These are phyloP conservation scores for Pristionchus mayeri DNA, from an alignment of 2,888 invertebrate genomes.

Conservation along the genomic window DNA sequence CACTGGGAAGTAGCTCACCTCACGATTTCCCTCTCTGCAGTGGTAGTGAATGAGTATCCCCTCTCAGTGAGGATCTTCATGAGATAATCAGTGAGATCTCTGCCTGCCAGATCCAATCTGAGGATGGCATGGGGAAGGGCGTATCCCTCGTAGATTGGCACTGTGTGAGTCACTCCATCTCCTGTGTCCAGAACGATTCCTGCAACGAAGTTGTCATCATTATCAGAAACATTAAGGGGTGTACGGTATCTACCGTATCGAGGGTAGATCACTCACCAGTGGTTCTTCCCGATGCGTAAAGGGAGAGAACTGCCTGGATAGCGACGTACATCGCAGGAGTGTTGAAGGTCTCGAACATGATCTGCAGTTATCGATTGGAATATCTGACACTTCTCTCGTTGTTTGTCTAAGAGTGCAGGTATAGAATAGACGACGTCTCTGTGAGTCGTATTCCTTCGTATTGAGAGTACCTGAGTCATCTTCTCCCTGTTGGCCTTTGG, in stretches of 20 bases:
- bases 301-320: conserved; percentile 92
- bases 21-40: conserved; percentile 91
- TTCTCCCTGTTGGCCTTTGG: conserved; percentile 95
- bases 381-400: no score
- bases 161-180: conserved; percentile 88
- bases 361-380: conserved; percentile 76
- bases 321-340: conserved; percentile 86
- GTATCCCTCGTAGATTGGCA: conserved; percentile 87
- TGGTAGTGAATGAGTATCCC: conserved; percentile 77
- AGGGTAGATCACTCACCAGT: conserved; percentile 56
- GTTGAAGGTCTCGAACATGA: conserved; percentile 88
- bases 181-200: conserved; percentile 87
- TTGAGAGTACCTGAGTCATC: conserved; percentile 88
- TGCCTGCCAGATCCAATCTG: conserved; percentile 89
- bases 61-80: conserved; percentile 80
- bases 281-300: conserved; percentile 85
- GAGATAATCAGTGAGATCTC: conserved; percentile 79
- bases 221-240: no score
- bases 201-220: conserved; percentile 5
- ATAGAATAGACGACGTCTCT: no score
- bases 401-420: no score
- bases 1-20: no score
- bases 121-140: conserved; percentile 80
- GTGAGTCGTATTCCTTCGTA: no score
- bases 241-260: no score